Conservation (phyloP, 2,797 vertebrate genomes). For the Chelon auratus region DNA sequence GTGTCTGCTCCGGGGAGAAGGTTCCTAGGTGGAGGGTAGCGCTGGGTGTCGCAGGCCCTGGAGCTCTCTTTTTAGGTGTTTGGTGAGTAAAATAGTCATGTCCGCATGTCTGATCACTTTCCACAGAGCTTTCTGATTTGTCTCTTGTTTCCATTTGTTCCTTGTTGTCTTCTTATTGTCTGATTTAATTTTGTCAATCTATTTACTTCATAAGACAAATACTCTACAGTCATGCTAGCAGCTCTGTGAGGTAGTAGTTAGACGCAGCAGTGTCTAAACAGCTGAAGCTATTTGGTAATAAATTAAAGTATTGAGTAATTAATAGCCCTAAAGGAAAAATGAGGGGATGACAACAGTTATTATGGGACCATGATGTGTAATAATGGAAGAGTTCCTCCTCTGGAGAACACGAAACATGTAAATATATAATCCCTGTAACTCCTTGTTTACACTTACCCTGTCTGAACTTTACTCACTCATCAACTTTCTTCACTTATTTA, state of each 20-base stretch:
- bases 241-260: neutral
- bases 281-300: slow-evolving; percentile 1
- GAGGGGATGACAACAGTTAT: neutral
- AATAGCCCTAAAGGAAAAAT: neutral
- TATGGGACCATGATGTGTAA: too few species aligned
- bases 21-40: slow-evolving; percentile 32
- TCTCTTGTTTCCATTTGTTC: neutral
- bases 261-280: neutral
- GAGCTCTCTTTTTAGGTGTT: slow-evolving; percentile 57
- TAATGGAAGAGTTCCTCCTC: too few species aligned
- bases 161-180: slow-evolving; percentile 30
- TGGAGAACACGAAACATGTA: too few species aligned
- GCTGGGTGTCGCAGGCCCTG: slow-evolving; percentile 24
- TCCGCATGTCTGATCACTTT: slow-evolving; percentile 53
- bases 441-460: too few species aligned
- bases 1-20: slow-evolving; percentile 43
- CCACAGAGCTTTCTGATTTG: slow-evolving; percentile 18
- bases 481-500: too few species aligned
- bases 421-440: too few species aligned
- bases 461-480: too few species aligned
- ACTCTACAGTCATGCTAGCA: neutral
- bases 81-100: slow-evolving; percentile 31
- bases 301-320: neutral
- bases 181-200: slow-evolving; percentile 19
- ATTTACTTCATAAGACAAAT: slow-evolving; percentile 8